Evolutionary conservation across 2,888 invertebrate genomes (phyloP).

Genomic region (Agonopterix arenella): DNA sequence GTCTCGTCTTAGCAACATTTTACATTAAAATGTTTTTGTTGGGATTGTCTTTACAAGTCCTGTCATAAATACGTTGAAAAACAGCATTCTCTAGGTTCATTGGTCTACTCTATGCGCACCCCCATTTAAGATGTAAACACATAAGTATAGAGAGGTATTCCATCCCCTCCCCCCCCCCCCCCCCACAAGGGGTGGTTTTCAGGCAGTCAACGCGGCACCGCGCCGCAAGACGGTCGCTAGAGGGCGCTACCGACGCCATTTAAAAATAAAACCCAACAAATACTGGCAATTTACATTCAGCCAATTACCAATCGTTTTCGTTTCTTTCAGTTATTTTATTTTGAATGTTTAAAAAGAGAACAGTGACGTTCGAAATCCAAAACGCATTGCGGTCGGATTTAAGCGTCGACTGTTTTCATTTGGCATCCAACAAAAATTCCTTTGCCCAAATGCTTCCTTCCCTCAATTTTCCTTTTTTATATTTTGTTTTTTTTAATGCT

Average conservation of each 20-base stretch:
- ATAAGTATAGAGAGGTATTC: conserved; percentile 51
- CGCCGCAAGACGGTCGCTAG: conserved; percentile 48
- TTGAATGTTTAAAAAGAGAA: conserved; percentile 2
- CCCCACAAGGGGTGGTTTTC: conserved; percentile 33
- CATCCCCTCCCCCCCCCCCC: conserved; percentile 29
- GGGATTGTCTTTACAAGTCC: no score
- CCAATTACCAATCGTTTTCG: not conserved
- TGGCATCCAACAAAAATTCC: conserved; percentile 18
- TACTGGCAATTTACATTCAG: conserved; percentile 14
- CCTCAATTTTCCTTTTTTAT: conserved; percentile 15
- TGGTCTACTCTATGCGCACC: conserved; percentile 44
- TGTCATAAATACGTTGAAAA: no score
- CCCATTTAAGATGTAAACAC: conserved; percentile 71
- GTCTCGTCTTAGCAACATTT: no score
- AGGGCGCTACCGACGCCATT: conserved; percentile 20
- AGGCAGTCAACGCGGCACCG: conserved; percentile 57
- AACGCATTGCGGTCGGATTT: conserved; percentile 11
- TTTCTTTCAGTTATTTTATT: not conserved
- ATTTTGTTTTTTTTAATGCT: conserved; percentile 3
- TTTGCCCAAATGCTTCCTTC: conserved; percentile 18
- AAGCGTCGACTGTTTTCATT: conserved; percentile 12
- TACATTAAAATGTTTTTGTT: no score
- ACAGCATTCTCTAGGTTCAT: conserved; percentile 1
- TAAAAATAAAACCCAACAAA: conserved; percentile 20
- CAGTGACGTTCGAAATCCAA: conserved; percentile 20